These are phyloP conservation scores for Macrotis lagotis DNA, from an alignment of 2,113 vertebrate genomes.

Conservation along the genomic window DNA sequence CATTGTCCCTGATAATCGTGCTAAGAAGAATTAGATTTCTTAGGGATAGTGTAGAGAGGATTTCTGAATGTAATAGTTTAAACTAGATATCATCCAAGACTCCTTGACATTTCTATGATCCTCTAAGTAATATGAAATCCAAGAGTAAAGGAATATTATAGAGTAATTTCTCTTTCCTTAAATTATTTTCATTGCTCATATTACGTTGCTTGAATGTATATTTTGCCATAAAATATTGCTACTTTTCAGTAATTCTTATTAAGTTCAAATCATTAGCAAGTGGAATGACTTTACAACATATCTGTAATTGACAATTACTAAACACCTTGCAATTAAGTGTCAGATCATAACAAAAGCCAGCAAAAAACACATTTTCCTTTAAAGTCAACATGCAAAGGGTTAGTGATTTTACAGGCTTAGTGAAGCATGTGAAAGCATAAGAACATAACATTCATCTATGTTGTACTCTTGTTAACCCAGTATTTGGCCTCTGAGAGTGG, in stretches of 20 bases:
- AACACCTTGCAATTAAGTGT: not conserved
- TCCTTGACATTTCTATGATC: not conserved
- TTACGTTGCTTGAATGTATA: not conserved
- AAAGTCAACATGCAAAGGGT: not conserved
- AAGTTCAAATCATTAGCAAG: not conserved
- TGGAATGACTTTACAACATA: not conserved
- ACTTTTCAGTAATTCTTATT: not conserved
- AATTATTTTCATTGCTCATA: not conserved
- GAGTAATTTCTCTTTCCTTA: not conserved
- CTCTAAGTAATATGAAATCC: not conserved
- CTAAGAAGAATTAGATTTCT: not conserved
- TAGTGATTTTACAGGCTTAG: not conserved
- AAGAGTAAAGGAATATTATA: not conserved
- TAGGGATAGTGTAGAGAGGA: not conserved
- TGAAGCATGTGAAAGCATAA: not conserved
- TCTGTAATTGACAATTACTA: not conserved
- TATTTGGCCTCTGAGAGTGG: not conserved
- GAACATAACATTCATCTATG: not conserved
- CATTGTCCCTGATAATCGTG: not conserved
- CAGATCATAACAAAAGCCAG: not conserved
- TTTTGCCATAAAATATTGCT: not conserved
- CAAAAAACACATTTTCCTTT: not conserved
- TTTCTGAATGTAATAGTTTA: not conserved
- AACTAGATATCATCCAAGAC: not conserved
- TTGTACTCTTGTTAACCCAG: not conserved